Evolutionary conservation across 2,888 invertebrate genomes (phyloP), one percentile per base, ranked within the genome.

Genomic region (Eupithecia tripunctaria): DNA sequence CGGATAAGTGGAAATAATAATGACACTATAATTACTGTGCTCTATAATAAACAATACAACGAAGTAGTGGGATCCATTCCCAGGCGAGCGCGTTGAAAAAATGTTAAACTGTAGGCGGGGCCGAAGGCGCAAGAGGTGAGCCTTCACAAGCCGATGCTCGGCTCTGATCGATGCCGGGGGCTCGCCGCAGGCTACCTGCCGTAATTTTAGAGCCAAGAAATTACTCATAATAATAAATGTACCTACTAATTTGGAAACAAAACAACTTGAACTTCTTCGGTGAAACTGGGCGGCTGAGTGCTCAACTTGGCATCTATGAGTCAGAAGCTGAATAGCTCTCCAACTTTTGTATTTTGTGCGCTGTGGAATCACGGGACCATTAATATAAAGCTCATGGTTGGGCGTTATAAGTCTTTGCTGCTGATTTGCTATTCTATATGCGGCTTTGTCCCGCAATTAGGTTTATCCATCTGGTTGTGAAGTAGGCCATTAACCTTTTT

Each of bases 201-300:
- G 88, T 93, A 92, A 94, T 94, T 93, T 92, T 86, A 91, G 89
- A 87, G 84, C 85, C 88, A 84, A 91, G 88, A 91, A 93, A 93
- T 94, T 93, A 91, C 92, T 92, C 91, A 90, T 92, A 93, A 94
- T 93, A 93, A 93, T 89, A 89, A 91, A 92, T 89, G 90, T 88
- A 89, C 88, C 91, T 89, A 89, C 89, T 91, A 89, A 94, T 93
- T 92, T 93, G 82, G 79, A 81, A 88, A 85, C 88, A 89, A 88
- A 88, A 83, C 81, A 83, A 84, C 79, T 82, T 82, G 78, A 86
- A 84, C 80, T 84, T 79, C 84, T 87, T 86, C 86, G 84, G 83
- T 86, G 85, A 85, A 88, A 70, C 75, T 51, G 43, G 29, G 79
- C 81, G 83, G 82, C 82, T 79, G 80, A 82, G 80, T 82, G 82